A percentile compares a stretch with the other conserved stretches of the same genome.
These are phyloP conservation scores for Brachypalpus laphriformis DNA, from an alignment of 2,888 invertebrate species.

Conservation along the genomic window DNA sequence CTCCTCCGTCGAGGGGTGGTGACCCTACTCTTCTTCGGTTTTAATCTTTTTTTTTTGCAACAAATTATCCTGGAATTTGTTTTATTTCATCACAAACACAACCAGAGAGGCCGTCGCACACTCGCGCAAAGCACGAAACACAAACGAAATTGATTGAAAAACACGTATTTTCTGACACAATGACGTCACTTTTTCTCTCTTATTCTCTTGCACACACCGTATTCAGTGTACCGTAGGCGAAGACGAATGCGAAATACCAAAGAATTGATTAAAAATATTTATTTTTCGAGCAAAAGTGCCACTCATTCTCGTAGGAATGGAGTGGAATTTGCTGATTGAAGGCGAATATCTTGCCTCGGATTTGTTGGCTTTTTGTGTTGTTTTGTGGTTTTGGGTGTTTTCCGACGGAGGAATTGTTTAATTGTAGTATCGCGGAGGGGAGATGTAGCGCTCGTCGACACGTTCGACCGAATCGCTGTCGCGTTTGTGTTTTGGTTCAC, in stretches of 20 bases:
- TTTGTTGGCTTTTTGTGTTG: not conserved
- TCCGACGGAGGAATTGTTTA: too few relatives aligned
- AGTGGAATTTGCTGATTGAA: constrained; percentile 13
- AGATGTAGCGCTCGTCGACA: constrained; percentile 21
- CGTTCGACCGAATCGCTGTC: constrained; percentile 35
- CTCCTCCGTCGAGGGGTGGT: too few relatives aligned
- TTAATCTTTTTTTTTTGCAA: constrained; percentile 5
- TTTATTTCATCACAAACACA: not conserved
- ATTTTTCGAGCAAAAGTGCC: not conserved
- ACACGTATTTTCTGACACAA: constrained; percentile 49
- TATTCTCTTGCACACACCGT: not conserved
- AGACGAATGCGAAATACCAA: constrained; percentile 10
- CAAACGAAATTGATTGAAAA: constrained; percentile 47
- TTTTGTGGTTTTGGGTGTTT: not conserved
- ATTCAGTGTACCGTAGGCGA: not conserved
- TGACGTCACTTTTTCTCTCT: constrained; percentile 65
- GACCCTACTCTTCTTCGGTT: too few relatives aligned
- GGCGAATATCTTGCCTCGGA: not conserved
- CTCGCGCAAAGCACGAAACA: not conserved
- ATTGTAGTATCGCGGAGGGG: constrained; percentile 27
- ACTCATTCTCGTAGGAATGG: constrained; percentile 33
- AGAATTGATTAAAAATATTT: not conserved
- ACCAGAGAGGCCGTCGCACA: not conserved
- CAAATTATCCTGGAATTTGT: constrained; percentile 9
- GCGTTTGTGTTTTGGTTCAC: constrained; percentile 11